A percentile compares a stretch with the other conserved stretches of the same genome.
phyloP scores from a whole-genome alignment of 2,888 invertebrate species.

The Amphipyra tragopoginis region DNA sequence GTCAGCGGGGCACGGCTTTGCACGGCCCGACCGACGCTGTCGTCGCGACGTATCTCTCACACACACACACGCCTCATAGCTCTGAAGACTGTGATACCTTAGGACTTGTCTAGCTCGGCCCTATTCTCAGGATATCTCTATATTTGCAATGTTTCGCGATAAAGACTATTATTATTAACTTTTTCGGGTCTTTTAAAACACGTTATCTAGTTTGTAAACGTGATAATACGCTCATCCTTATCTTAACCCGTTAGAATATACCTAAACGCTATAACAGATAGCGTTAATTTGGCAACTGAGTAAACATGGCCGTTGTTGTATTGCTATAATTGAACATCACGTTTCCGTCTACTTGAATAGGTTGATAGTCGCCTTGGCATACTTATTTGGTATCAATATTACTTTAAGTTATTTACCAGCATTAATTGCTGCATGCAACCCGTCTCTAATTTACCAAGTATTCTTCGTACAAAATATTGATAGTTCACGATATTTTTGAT shows the following conservation, averaged over 20 bases:
- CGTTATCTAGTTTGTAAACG: slow-evolving; percentile 2
- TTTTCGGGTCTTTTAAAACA: not conserved
- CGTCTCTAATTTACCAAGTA: slow-evolving; percentile 41
- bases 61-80: slow-evolving; percentile 13
- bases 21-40: slow-evolving; percentile 69
- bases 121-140: slow-evolving; percentile 23
- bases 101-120: slow-evolving; percentile 34
- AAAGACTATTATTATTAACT: not conserved
- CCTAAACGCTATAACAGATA: not conserved
- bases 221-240: slow-evolving; percentile 7
- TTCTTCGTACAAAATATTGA: slow-evolving; percentile 15
- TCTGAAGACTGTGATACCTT: slow-evolving; percentile 29
- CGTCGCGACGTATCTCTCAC: slow-evolving; percentile 65
- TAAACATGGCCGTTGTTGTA: slow-evolving; percentile 70
- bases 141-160: slow-evolving; percentile 5
- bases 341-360: slow-evolving; percentile 79
- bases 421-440: slow-evolving; percentile 55
- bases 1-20: slow-evolving; percentile 85
- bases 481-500: slow-evolving; percentile 17
- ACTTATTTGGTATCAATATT: slow-evolving; percentile 80
- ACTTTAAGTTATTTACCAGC: slow-evolving; percentile 64
- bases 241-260: slow-evolving; percentile 5
- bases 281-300: slow-evolving; percentile 70
- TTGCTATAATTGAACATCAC: slow-evolving; percentile 80
- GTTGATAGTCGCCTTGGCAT: slow-evolving; percentile 82